Evolutionary conservation across 2,797 vertebrate species (phyloP), one percentile per base, ranked within the genome.

Genomic region (Potorous gilbertii): DNA sequence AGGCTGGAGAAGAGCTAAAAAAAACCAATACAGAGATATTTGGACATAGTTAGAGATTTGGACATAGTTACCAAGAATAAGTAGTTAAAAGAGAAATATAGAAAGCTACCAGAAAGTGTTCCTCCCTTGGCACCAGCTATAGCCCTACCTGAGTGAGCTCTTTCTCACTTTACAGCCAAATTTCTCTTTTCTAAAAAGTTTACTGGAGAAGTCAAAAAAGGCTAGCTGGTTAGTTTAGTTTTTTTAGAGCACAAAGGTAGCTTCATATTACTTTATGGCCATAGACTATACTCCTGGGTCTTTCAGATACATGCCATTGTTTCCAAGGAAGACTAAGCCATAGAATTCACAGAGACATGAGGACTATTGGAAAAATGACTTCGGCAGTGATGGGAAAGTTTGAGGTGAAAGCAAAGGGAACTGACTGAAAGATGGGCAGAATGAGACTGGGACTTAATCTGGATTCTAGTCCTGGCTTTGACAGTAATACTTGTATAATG

Each of bases 341-440:
- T 21, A 87, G 8, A 87, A 11, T 87, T 46, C 4, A 66, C 34
- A 50, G 21, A 87, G 21, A 3, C 24, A 56, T 50, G 50, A 74
- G 56, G 89, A 92, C n/a, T 54, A 54, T 52, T 95, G 89, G 92
- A 90, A 96, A 93, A 93, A 52, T 74, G 11, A 54, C 34, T 96
- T 9, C 11, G 18, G 0, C 21, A 81, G 74, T 81, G 34, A 74
- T 6, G n/a, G 31, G 0, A 62, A 62, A 4, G 12, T 62, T 34
- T 62, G 59, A 13, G 66, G 18, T 81, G 74, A 87, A 87, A 87
- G 24, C 40, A 87, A n/a, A 74, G 62, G 5, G 16, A 74, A n/a
- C 34, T 74, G 62, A 74, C 2, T 16, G 34, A n/a, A 46, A 81
- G 40, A 1, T 56, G 50, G 46, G 4, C 62, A 54, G 21, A 94